Percentiles rank a stretch among this genome's conserved stretches.
Evolutionary conservation across 2,113 vertebrate genomes (phyloP).

Genomic region (Clarias macrocephalus): DNA sequence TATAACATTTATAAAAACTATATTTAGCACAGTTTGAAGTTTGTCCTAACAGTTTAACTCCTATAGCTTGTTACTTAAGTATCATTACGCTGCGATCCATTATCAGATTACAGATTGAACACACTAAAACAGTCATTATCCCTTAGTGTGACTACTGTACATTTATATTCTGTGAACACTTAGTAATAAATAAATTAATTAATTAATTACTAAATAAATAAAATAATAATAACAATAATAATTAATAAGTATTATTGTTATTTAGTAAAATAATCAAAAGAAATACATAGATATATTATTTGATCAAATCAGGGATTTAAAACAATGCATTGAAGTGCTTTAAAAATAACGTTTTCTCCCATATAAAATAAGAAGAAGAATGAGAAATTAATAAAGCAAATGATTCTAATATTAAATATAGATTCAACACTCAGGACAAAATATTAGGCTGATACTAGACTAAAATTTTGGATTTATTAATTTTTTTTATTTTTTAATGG

Average conservation of each 20-base stretch:
- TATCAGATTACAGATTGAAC: not conserved
- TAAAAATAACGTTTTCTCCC: not conserved
- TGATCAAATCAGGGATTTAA: not conserved
- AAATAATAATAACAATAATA: too few relatives aligned
- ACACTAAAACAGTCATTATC: not conserved
- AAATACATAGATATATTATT: not conserved
- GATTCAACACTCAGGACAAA: not conserved
- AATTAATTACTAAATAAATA: too few relatives aligned
- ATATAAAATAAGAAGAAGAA: not conserved
- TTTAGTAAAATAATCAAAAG: not conserved
- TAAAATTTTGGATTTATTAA: not conserved
- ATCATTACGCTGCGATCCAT: not conserved
- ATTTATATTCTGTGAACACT: not conserved
- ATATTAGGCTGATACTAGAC: not conserved
- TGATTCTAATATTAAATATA: not conserved
- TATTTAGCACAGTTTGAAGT: not conserved
- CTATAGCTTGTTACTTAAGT: not conserved
- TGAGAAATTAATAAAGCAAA: not conserved
- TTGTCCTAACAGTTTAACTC: not conserved
- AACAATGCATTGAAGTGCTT: not conserved
- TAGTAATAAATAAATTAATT: too few relatives aligned
- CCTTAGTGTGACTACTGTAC: not conserved
- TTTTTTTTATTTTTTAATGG: not conserved
- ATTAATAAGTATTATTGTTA: not conserved
- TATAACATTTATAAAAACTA: too few relatives aligned